phyloP scores from a whole-genome alignment of 2,797 vertebrate species.

The Melopsittacus undulatus region DNA sequence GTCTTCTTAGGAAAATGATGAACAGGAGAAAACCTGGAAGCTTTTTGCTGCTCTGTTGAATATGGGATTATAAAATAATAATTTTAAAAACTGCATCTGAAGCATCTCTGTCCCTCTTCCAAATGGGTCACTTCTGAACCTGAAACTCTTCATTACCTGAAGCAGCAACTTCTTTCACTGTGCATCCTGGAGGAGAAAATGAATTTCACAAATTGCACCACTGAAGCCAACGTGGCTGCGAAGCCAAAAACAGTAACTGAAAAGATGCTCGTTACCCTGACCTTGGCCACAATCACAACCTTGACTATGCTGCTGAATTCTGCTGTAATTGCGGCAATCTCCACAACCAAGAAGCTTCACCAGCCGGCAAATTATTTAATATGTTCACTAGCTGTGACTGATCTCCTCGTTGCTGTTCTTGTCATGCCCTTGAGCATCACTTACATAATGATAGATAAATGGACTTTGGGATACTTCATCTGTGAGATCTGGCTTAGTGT shows the following conservation, averaged over 20 bases:
- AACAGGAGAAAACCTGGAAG: slow-evolving; percentile 24
- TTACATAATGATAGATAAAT: slow-evolving; percentile 85
- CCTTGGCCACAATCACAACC: slow-evolving; percentile 81
- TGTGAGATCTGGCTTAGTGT: slow-evolving; percentile 90
- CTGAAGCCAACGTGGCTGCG: slow-evolving; percentile 60
- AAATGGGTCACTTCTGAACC: slow-evolving; percentile 32
- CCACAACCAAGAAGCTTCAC: slow-evolving; percentile 88
- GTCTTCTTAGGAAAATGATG: slow-evolving; percentile 63
- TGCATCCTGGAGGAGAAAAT: slow-evolving; percentile 49
- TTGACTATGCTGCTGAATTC: slow-evolving; percentile 84
- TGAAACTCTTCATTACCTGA: not conserved
- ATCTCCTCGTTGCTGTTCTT: slow-evolving; percentile 87
- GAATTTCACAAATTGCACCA: slow-evolving; percentile 85
- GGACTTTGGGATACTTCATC: slow-evolving; percentile 85
- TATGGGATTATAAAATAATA: not conserved
- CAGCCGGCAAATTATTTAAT: slow-evolving; percentile 92
- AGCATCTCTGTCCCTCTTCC: not conserved
- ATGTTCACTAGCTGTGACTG: slow-evolving; percentile 89
- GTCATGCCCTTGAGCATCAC: slow-evolving; percentile 91
- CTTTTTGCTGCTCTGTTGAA: not conserved
- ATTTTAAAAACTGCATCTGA: not conserved
- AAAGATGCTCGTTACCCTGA: slow-evolving; percentile 78
- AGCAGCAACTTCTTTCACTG: not conserved
- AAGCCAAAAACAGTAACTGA: slow-evolving; percentile 77
- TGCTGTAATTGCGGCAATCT: slow-evolving; percentile 86